Percentiles rank a stretch among this genome's conserved stretches.
These are phyloP conservation scores for Empidonax alnorum DNA, from an alignment of 2,113 vertebrate genomes.

Conservation along the genomic window DNA sequence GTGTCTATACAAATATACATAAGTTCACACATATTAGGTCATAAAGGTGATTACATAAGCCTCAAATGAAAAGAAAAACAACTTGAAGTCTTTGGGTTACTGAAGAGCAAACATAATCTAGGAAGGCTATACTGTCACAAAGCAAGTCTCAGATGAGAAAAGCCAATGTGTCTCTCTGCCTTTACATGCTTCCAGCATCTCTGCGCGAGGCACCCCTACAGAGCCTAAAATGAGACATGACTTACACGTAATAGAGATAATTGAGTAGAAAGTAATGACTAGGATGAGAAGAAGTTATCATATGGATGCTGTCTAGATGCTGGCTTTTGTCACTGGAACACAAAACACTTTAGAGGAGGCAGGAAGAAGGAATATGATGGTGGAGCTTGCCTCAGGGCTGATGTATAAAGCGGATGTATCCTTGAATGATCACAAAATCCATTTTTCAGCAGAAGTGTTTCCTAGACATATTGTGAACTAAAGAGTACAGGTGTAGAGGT, in stretches of 20 bases:
- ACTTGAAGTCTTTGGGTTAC: background rate
- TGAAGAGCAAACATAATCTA: background rate
- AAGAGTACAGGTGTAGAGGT: background rate
- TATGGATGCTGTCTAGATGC: background rate
- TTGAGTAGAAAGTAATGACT: background rate
- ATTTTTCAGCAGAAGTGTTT: constrained; percentile 5
- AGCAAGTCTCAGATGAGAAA: background rate
- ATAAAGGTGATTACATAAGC: background rate
- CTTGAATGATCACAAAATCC: background rate
- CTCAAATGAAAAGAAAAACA: background rate
- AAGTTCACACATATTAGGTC: background rate
- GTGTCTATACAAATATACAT: background rate
- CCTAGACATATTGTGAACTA: background rate
- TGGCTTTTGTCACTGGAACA: background rate
- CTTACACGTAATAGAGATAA: background rate
- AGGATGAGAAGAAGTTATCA: background rate
- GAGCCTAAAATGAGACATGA: background rate
- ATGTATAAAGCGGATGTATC: background rate
- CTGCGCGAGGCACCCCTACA: background rate
- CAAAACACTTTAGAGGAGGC: background rate
- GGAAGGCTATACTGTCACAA: background rate
- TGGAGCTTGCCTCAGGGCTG: background rate
- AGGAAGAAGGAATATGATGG: background rate
- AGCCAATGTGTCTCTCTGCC: background rate
- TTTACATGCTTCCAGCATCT: background rate